Base-by-base conservation (phyloP, 2,797 vertebrate genomes). In the Poeciliopsis presidionis region DNA sequence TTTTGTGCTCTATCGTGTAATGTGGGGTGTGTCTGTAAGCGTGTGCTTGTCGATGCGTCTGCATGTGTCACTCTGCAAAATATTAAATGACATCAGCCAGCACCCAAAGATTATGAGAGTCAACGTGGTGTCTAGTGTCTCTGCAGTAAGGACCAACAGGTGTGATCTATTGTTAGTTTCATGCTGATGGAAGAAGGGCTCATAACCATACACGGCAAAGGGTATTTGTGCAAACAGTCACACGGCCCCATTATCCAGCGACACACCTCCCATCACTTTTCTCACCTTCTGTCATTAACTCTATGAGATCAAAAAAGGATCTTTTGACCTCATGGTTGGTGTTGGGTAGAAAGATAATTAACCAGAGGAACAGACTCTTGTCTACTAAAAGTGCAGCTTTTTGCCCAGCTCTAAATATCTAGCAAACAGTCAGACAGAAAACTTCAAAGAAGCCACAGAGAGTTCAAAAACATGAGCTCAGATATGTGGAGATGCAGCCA, bases 81-180 rank as follows among this genome's bases (percentile, higher is more conserved):
- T 84, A 86, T 84, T 84, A 65, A 72, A 87, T 90, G 86, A 87
- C 85, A 86, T 87, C 76, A 79, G 80, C 84, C 82, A 83, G 75
- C 78, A 81, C 75, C 71, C 73, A 83, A 80, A 87, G 84, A 82
- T 81, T 89, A 73, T 84, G 78, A 78, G 85, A 84, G 75, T 84
- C 88, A 91, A 81, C 81, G 80, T 79, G 90, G 90, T 94, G 92
- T 94, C 89, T 90, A 87, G 87, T 94, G 88, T 91, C 90, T 81
- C 73, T 86, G 84, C 80, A 80, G 89, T 92, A 91, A 93, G 86
- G 90, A 89, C 91, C 92, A 91, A 94, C 94, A 95, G 94, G 93
- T 95, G 93, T 81, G 89, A 78, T 78, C 93, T 94, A 93, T 94
- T 95, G 94, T 94, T 93, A 92, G 93, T 49, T 73, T 78, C 85